A percentile compares a stretch with the other conserved stretches of the same genome.
Conservation (phyloP, 1,140 invertebrate genomes). For the Anadara kagoshimensis region DNA sequence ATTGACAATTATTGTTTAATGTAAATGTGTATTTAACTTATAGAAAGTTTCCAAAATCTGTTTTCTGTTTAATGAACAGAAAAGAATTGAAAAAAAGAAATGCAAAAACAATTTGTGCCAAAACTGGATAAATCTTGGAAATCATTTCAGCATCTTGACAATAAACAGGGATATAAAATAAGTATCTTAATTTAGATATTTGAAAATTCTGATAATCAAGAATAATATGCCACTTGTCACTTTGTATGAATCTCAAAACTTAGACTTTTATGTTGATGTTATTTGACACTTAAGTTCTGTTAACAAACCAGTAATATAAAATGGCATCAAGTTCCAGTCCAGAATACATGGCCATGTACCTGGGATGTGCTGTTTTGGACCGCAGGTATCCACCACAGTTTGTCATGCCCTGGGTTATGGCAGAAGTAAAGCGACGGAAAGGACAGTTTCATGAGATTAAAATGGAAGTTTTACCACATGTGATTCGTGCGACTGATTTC, state of each 20-base stretch:
- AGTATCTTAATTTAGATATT: too few species aligned
- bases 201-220: too few species aligned
- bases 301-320: not conserved
- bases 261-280: not conserved
- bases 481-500: slow-evolving; percentile 47
- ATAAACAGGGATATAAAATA: too few species aligned
- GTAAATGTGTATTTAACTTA: too few species aligned
- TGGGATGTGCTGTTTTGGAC: slow-evolving; percentile 59
- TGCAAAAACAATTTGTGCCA: too few species aligned
- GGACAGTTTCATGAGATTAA: slow-evolving; percentile 59
- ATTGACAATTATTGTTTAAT: too few species aligned
- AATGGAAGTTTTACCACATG: slow-evolving; percentile 54
- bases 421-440: slow-evolving; percentile 69
- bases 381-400: slow-evolving; percentile 68
- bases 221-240: not conserved
- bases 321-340: not conserved
- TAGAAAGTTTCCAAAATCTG: too few species aligned
- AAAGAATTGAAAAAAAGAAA: too few species aligned
- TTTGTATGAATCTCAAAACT: not conserved
- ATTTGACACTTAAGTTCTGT: not conserved
- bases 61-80: too few species aligned
- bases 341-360: slow-evolving; percentile 57
- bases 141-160: too few species aligned
- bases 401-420: slow-evolving; percentile 74
- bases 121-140: too few species aligned